Evolutionary conservation across 2,888 invertebrate species (phyloP).

Genomic region (Pocota personata): DNA sequence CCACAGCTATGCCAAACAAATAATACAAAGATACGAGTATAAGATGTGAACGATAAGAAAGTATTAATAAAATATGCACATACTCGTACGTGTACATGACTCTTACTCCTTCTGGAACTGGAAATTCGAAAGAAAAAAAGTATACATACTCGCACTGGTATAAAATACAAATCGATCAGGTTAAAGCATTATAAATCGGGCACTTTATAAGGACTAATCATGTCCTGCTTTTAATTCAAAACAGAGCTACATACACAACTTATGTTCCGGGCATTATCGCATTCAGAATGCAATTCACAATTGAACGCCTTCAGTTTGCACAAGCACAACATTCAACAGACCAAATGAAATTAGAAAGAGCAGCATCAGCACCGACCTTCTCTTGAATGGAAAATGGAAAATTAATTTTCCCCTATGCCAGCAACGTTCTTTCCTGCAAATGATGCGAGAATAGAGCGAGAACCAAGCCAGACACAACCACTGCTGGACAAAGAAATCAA

Average conservation of each 20-base stretch:
- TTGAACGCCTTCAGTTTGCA: constrained; percentile 63
- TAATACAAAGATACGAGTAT: no score
- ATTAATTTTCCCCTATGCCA: constrained; percentile 67
- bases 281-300: constrained; percentile 64
- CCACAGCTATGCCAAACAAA: no score
- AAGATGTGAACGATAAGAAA: no score
- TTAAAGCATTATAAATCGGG: constrained; percentile 4
- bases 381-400: constrained; percentile 57
- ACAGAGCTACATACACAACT: constrained; percentile 11
- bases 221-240: constrained; percentile 26
- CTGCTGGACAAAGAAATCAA: constrained; percentile 60
- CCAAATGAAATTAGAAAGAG: constrained; percentile 57
- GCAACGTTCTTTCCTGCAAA: constrained; percentile 45
- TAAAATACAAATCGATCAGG: neutral
- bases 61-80: neutral
- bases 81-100: neutral
- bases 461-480: neutral
- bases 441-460: constrained; percentile 49
- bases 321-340: constrained; percentile 61
- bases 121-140: neutral
- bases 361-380: constrained; percentile 37
- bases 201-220: constrained; percentile 22
- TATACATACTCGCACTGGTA: neutral
- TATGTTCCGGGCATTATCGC: constrained; percentile 46
- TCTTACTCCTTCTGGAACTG: neutral